A percentile compares a stretch with the other conserved stretches of the same genome.
Conservation (phyloP, 2,113 vertebrate species). For the Microtus richardsoni region DNA sequence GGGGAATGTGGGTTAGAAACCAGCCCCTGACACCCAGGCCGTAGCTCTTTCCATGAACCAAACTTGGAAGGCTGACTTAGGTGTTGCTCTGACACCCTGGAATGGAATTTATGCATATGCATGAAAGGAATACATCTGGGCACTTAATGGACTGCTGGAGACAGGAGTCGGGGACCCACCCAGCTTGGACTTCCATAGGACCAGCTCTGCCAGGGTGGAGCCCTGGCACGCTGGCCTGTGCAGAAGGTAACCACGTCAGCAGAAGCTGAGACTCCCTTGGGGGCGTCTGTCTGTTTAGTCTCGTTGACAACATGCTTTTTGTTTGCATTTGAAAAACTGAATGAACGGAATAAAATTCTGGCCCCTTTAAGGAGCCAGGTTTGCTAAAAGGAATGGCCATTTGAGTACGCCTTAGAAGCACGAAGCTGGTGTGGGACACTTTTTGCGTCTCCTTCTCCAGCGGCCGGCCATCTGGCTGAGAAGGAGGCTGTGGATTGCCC, state of each 20-base stretch:
- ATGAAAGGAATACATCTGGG: slow-evolving; percentile 53
- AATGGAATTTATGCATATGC: slow-evolving; percentile 70
- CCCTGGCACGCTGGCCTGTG: slow-evolving; percentile 3
- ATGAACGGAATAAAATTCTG: not conserved
- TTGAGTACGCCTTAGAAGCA: not conserved
- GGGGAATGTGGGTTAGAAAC: slow-evolving; percentile 50
- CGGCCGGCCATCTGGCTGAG: slow-evolving; percentile 25
- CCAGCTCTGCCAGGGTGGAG: slow-evolving; percentile 61
- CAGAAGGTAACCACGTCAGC: slow-evolving; percentile 9
- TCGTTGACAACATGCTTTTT: not conserved
- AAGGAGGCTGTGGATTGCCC: not conserved
- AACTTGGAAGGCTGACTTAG: slow-evolving; percentile 53
- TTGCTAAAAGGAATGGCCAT: not conserved
- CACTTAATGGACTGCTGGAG: slow-evolving; percentile 41
- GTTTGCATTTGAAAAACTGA: not conserved
- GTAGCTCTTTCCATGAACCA: slow-evolving; percentile 43
- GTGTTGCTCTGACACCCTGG: slow-evolving; percentile 47
- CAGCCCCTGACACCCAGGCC: not conserved
- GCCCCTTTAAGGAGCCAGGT: not conserved
- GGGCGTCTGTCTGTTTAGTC: not conserved
- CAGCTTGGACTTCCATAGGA: slow-evolving; percentile 31
- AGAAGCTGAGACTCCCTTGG: not conserved
- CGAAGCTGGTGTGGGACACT: not conserved
- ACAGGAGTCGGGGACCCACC: not conserved
- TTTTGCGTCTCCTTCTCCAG: slow-evolving; percentile 22